Evolutionary conservation across 2,888 invertebrate genomes (phyloP).

Genomic region (Orthonevra nobilis): DNA sequence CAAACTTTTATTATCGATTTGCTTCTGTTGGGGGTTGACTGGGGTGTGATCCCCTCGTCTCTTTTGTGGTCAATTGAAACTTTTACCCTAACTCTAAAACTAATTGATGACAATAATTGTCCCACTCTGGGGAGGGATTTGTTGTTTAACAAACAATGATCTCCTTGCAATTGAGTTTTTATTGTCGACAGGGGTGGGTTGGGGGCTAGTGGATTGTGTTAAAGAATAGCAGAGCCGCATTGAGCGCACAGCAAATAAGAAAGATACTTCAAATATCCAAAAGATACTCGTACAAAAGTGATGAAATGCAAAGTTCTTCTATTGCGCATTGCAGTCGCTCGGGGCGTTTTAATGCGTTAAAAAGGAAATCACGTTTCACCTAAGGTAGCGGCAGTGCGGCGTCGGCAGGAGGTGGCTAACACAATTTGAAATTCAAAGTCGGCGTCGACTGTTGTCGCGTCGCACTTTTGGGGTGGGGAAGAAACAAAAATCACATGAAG

Average conservation of each 20-base stretch:
- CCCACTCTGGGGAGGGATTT: conserved; percentile 43
- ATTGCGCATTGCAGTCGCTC: conserved; percentile 54
- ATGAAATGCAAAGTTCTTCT: conserved; percentile 37
- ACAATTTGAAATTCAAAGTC: too few species aligned
- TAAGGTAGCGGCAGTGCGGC: background rate
- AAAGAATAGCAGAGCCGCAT: background rate
- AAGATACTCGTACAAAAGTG: conserved; percentile 12
- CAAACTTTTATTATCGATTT: conserved; percentile 61
- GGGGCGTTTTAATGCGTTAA: conserved; percentile 23
- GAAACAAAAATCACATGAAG: too few species aligned
- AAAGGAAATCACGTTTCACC: conserved; percentile 40
- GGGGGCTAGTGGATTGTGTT: background rate
- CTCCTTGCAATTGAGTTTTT: conserved; percentile 46
- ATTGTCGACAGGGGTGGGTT: conserved; percentile 22
- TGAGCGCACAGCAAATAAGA: background rate
- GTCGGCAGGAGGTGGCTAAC: too few species aligned
- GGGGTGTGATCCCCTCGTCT: too few species aligned
- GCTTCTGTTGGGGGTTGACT: too few species aligned
- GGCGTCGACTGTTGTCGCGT: too few species aligned
- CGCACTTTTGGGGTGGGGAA: too few species aligned
- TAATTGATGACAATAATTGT: conserved; percentile 68
- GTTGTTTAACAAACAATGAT: conserved; percentile 53
- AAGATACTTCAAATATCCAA: conserved; percentile 33
- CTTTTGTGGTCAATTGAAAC: conserved; percentile 65
- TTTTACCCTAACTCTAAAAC: conserved; percentile 51